Evolutionary conservation across 1,140 invertebrate genomes (phyloP).

Genomic region (Drosophila nasuta): DNA sequence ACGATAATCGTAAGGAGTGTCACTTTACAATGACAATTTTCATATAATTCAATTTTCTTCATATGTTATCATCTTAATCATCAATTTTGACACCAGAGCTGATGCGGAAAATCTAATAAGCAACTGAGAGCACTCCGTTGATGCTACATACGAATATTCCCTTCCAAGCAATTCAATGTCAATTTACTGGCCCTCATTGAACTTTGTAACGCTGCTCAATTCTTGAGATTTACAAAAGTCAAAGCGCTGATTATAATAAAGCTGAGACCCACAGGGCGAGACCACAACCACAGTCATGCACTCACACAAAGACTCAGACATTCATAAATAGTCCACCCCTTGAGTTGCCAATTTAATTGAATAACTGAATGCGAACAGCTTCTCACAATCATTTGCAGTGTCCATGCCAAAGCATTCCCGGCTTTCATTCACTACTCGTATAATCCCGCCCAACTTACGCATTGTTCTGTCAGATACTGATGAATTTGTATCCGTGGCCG

Average conservation of each 20-base stretch:
- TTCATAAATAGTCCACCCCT: conserved; percentile 38
- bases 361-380: conserved; percentile 59
- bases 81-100: neutral
- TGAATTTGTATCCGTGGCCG: conserved; percentile 37
- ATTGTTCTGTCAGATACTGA: conserved; percentile 65
- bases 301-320: conserved; percentile 1
- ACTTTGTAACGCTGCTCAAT: conserved; percentile 60
- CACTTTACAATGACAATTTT: neutral
- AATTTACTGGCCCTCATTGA: conserved; percentile 45
- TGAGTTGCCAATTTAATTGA: conserved; percentile 76
- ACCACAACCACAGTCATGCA: conserved; percentile 7
- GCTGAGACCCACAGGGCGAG: conserved; percentile 30
- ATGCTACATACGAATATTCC: conserved; percentile 9
- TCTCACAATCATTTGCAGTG: conserved; percentile 72
- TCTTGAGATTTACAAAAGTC: conserved; percentile 41
- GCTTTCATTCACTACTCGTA: conserved; percentile 18
- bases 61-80: neutral
- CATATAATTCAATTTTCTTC: neutral
- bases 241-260: conserved; percentile 57
- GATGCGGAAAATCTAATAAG: conserved; percentile 42
- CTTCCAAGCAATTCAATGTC: conserved; percentile 47
- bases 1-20: too few species aligned
- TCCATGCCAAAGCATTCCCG: conserved; percentile 26
- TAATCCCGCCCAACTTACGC: conserved; percentile 52
- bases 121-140: conserved; percentile 1